Base-by-base conservation (phyloP, 1,140 invertebrate species). In the Atopsyche davidsoni region DNA sequence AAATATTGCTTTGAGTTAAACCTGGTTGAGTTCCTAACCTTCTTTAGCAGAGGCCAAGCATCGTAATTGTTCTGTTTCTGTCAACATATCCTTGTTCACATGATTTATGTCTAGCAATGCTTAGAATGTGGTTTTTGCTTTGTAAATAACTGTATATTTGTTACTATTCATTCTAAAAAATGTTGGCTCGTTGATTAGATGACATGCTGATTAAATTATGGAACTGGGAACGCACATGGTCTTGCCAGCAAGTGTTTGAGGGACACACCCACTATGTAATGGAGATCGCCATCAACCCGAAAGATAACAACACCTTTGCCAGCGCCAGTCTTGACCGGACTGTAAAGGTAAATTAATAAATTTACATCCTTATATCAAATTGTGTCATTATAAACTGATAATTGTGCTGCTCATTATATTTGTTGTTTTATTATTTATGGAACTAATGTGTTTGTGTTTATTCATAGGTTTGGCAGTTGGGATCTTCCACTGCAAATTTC, bases 291-390 rank as follows among this genome's bases (percentile, higher is more conserved):
- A 92, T 99, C 57, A 99, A 99, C 75, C 97, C 97, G 0, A 99
- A 99, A 69, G 97, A 99, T 65, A 99, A 98, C 68, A 99, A 99
- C 66, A 98, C 96, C n/a, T 99, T 99, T 75, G 97, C 96, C 3
- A 96, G 92, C 64, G 97, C 96, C 18, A 98, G 96, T 16, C 75
- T 99, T 1, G 97, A 99, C 72, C 83, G 92, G 54, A 98, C 94
- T 1, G 85, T 99, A 4, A 99, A 99, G 80, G 91, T 88, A 68
- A 60, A 58, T 48, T 36, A n/a, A 36, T 36, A n/a, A 36, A 2
- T n/a, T 28, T 28, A 7, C n/a, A 6, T 28, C 6, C n/a, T 7
- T n/a, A 28, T 6, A 28, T 7, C 6, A n/a, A 28, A 28, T 28
- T 28, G 25, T 28, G 25, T 28, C 25, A 28, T 7, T n/a, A n/a